Base-by-base conservation (phyloP, 2,797 vertebrate genomes). In the Pteropus rufus region DNA sequence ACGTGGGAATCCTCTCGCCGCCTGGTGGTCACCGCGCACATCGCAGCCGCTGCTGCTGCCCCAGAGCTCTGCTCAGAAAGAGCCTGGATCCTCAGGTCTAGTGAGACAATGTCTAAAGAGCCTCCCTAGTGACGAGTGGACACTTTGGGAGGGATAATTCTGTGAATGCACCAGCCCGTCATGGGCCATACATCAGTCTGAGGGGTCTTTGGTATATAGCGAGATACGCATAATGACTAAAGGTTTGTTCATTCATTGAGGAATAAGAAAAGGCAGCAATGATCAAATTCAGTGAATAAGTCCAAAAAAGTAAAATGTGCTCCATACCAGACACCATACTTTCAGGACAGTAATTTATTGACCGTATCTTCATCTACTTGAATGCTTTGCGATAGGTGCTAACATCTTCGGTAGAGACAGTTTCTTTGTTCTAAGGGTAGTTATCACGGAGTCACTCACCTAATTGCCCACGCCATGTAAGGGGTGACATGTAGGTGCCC, bases 21-120 rank as follows among this genome's bases (percentile, higher is more conserved):
- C 44, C 79, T 85, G 9, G 7, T 84, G 93, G 58, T 26, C 0
- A 0, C 1, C 4, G 2, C 10, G 6, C 0, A 0, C 23, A 6
- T 41, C 21, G 64, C 72, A 36, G 36, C 36, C 36, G 36, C 36
- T 36, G 36, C 36, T 36, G 36, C 36, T 36, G 36, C 36, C 36
- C 36, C 36, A 36, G 36, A 36, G 36, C 36, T 36, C 36, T 36
- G 36, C 36, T 36, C 36, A 36, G 36, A 36, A 36, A 36, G 36
- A 36, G 36, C 36, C 36, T 36, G 36, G 36, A 36, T 36, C 36
- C 36, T 36, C 36, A 36, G 36, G 36, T 36, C 36, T 36, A 36
- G 36, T 36, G 36, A 36, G 36, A 3, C 36, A 36, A 36, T 36
- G 36, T 36, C 36, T 36, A 36, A 36, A 36, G 36, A 36, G 36